Percentiles rank a stretch among this genome's conserved stretches.
Evolutionary conservation across 2,888 invertebrate genomes (phyloP).

Genomic region (Cryptosula pallasiana): DNA sequence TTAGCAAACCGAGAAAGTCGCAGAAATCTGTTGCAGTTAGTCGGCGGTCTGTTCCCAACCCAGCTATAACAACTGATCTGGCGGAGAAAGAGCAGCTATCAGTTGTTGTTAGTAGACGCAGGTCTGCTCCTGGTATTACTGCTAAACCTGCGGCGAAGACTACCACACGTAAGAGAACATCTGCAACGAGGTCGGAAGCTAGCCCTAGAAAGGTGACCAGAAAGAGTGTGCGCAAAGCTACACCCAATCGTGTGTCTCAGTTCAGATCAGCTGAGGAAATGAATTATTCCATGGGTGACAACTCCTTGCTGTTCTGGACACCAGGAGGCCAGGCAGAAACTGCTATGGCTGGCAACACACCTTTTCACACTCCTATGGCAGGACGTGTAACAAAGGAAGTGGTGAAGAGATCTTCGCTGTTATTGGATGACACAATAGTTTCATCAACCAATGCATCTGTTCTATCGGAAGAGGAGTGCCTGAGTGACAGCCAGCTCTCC

Average conservation of each 20-base stretch:
- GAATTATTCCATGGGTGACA: background rate
- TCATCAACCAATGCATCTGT: background rate
- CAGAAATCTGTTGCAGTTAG: no score
- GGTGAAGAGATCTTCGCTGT: background rate
- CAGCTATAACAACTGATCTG: background rate
- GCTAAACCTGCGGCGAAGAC: background rate
- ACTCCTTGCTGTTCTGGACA: background rate
- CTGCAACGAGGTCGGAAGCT: background rate
- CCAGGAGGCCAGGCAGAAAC: background rate
- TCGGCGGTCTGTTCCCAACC: constrained; percentile 6
- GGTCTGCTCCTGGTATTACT: background rate
- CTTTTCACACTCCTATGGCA: constrained; percentile 2
- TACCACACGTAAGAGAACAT: background rate
- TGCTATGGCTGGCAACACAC: background rate
- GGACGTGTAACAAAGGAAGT: background rate
- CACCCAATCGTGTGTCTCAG: background rate
- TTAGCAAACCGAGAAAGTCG: no score
- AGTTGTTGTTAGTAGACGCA: no score
- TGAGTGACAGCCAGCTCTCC: background rate
- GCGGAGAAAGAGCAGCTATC: background rate
- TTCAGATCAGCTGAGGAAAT: background rate
- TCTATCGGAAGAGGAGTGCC: background rate
- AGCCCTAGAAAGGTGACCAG: background rate
- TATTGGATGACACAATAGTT: background rate
- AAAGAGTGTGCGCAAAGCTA: constrained; percentile 13